Evolutionary conservation across 1,140 invertebrate species (phyloP).

Genomic region (Drosophila parabipectinata): DNA sequence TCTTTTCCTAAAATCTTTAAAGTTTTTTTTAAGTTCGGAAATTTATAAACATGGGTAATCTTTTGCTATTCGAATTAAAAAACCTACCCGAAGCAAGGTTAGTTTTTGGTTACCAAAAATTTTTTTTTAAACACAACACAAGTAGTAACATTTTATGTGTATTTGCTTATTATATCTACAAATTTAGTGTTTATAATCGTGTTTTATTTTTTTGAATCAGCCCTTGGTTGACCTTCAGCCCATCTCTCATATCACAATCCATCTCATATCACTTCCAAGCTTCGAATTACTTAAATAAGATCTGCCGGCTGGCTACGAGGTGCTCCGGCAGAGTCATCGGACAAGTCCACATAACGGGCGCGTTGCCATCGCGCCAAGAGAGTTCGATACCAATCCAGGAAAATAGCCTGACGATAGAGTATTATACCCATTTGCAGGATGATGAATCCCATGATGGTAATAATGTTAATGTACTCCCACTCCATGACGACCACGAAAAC

Average conservation of each 20-base stretch:
- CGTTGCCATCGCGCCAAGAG: conserved; percentile 61
- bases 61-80: neutral
- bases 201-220: conserved; percentile 49
- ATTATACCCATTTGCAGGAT: conserved; percentile 91
- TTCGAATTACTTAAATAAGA: conserved; percentile 48
- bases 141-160: conserved; percentile 9
- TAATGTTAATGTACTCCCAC: conserved; percentile 92
- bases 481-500: conserved; percentile 89
- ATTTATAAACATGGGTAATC: neutral
- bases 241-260: conserved; percentile 67
- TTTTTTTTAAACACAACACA: neutral
- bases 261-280: neutral
- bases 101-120: neutral
- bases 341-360: conserved; percentile 62
- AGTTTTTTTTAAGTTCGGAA: too few relatives aligned
- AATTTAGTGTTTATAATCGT: conserved; percentile 31
- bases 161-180: conserved; percentile 21
- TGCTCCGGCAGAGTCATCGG: conserved; percentile 21
- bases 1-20: too few relatives aligned
- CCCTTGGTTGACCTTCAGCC: conserved; percentile 43
- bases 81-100: neutral
- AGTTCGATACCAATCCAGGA: conserved; percentile 81
- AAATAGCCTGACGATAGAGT: conserved; percentile 90
- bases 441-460: conserved; percentile 91
- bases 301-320: conserved; percentile 75